These are phyloP conservation scores for Scrobipalpa atriplicella DNA, from an alignment of 2,888 invertebrate genomes.

Conservation along the genomic window DNA sequence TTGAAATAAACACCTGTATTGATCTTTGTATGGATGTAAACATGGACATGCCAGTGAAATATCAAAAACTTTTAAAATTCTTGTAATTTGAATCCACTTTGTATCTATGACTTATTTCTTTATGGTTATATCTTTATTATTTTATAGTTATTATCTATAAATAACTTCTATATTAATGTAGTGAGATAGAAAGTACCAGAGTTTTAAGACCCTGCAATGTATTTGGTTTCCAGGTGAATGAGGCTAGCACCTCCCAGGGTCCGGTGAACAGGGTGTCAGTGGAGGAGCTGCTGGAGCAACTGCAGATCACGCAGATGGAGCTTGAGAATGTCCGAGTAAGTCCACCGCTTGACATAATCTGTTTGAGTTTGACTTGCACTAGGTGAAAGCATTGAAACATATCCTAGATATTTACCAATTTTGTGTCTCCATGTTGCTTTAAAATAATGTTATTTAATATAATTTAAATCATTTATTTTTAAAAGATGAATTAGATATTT, in stretches of 20 bases:
- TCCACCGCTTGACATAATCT: constrained; percentile 30
- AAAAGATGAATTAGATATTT: too few species aligned
- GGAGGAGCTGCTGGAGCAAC: constrained; percentile 90
- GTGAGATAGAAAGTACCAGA: too few species aligned
- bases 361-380: not conserved
- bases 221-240: constrained; percentile 65
- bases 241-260: constrained; percentile 70
- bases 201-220: too few species aligned
- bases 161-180: too few species aligned
- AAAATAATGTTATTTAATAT: too few species aligned
- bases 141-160: too few species aligned
- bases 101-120: too few species aligned
- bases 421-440: too few species aligned
- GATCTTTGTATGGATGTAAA: not conserved
- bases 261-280: constrained; percentile 88
- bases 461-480: too few species aligned
- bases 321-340: constrained; percentile 94
- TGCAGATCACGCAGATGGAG: constrained; percentile 93
- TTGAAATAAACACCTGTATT: constrained; percentile 17
- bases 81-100: too few species aligned
- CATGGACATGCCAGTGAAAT: not conserved
- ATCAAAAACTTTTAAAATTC: too few species aligned
- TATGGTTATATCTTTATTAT: not conserved
- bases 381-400: not conserved
- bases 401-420: not conserved